Conservation (phyloP, 2,888 invertebrate species). For the Epistrophe grossulariae region DNA sequence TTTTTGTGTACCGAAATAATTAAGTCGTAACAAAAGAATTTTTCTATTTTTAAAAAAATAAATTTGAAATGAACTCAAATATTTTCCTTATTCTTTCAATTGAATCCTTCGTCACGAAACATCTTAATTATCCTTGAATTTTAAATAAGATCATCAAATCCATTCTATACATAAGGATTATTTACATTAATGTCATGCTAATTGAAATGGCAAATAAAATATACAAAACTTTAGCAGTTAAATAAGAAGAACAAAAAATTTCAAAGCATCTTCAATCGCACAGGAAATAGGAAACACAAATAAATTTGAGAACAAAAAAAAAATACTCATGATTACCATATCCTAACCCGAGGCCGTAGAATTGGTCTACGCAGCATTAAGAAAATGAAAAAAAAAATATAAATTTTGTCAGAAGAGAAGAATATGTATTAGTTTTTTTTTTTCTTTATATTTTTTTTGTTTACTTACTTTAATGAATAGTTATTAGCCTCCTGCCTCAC, state of each 20-base stretch:
- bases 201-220: constrained; percentile 28
- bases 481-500: constrained; percentile 91
- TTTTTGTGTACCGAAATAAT: too few species aligned
- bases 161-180: background rate
- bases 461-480: constrained; percentile 91
- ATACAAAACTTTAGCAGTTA: constrained; percentile 22
- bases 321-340: constrained; percentile 89
- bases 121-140: constrained; percentile 24
- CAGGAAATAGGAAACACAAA: constrained; percentile 8
- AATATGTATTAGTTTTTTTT: constrained; percentile 33
- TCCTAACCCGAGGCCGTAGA: constrained; percentile 95
- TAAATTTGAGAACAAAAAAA: background rate
- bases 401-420: constrained; percentile 58
- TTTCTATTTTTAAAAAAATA: background rate
- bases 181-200: constrained; percentile 44
- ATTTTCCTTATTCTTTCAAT: background rate
- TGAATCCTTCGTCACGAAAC: constrained; percentile 1
- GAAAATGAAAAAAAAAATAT: constrained; percentile 59
- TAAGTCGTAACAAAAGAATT: background rate
- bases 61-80: background rate
- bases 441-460: background rate
- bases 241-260: background rate
- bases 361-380: constrained; percentile 87
- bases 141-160: background rate
- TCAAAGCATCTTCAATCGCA: constrained; percentile 30